These are phyloP conservation scores for Crax fasciolata DNA, from an alignment of 2,797 vertebrate species.

Conservation along the genomic window DNA sequence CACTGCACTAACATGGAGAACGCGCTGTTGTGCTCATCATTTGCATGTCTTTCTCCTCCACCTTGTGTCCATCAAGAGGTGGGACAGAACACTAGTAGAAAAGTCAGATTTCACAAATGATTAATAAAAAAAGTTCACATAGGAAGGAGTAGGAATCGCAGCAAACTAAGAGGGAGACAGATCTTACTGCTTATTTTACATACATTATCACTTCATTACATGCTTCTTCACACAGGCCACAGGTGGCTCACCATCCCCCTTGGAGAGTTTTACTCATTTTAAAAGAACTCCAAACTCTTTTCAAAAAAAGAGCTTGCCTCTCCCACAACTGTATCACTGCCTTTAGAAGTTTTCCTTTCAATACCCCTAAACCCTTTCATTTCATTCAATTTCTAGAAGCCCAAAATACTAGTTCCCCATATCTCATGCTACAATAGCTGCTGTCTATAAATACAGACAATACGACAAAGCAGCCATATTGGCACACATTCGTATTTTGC, in stretches of 20 bases:
- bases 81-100: not conserved
- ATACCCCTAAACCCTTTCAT: not conserved
- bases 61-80: not conserved
- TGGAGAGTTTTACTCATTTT: not conserved
- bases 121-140: not conserved
- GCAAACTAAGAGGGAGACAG: not conserved
- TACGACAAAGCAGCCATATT: not conserved
- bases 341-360: not conserved
- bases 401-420: not conserved
- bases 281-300: not conserved
- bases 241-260: not conserved
- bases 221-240: fast-evolving
- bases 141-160: not conserved
- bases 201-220: not conserved
- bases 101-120: not conserved
- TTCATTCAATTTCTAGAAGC: not conserved
- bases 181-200: not conserved
- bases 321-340: fast-evolving
- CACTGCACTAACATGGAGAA: not conserved
- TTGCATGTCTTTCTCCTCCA: not conserved
- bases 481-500: not conserved
- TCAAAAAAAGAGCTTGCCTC: not conserved
- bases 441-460: not conserved
- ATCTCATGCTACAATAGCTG: not conserved
- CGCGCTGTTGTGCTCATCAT: not conserved